These are phyloP conservation scores for Anagyrus pseudococci DNA, from an alignment of 2,888 invertebrate species.

Conservation along the genomic window DNA sequence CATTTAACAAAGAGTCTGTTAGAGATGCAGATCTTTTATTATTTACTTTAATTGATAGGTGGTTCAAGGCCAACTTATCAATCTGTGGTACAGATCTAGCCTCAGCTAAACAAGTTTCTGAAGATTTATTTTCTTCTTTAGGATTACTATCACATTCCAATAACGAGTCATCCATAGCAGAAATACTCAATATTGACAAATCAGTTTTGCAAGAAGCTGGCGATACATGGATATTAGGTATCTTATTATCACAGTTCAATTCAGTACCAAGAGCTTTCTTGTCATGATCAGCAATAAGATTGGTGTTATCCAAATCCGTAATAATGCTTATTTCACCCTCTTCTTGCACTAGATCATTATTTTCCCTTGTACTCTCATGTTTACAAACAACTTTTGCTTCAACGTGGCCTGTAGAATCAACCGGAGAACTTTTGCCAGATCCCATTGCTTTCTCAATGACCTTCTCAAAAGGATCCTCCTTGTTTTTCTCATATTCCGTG, in stretches of 20 bases:
- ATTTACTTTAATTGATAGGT: slow-evolving; percentile 2
- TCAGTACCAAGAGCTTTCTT: too few species aligned
- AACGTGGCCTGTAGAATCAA: neutral
- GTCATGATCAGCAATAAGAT: slow-evolving; percentile 31
- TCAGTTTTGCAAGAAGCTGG: slow-evolving; percentile 18
- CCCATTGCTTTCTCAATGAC: slow-evolving; percentile 48
- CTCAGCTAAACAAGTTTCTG: slow-evolving; percentile 16
- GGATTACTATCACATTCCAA: slow-evolving; percentile 16
- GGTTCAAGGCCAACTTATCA: slow-evolving; percentile 37
- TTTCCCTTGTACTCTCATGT: too few species aligned
- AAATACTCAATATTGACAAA: slow-evolving; percentile 51
- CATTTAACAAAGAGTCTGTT: slow-evolving; percentile 15
- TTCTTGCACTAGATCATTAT: neutral
- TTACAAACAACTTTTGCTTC: neutral
- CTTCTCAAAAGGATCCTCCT: slow-evolving; percentile 55
- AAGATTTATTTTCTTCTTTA: slow-evolving; percentile 32
- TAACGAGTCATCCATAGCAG: slow-evolving; percentile 49
- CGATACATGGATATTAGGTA: slow-evolving; percentile 17
- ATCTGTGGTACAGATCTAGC: slow-evolving; percentile 48
- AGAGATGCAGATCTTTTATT: slow-evolving; percentile 33
- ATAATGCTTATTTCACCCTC: slow-evolving; percentile 28
- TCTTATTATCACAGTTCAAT: slow-evolving; percentile 29
- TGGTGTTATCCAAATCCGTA: slow-evolving; percentile 32
- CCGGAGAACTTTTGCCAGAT: neutral
- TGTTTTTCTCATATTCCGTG: slow-evolving; percentile 51